Conservation (phyloP, 2,888 invertebrate genomes). For the Calliphora vomitoria region DNA sequence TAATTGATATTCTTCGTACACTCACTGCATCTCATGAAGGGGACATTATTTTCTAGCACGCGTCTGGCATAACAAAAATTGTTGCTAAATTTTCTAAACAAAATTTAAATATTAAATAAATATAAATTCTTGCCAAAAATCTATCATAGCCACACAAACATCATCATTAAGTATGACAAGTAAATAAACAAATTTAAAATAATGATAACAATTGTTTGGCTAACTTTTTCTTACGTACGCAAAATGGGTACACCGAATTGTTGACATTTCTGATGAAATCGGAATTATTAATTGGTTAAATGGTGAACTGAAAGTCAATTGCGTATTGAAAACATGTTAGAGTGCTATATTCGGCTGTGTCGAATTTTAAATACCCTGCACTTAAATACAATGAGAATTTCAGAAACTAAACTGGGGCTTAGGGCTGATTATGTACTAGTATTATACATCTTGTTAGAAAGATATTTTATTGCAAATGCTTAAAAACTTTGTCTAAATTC, state of each 20-base stretch:
- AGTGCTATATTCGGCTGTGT: too few species aligned
- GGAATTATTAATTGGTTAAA: too few species aligned
- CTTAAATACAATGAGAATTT: too few species aligned
- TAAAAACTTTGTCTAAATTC: too few species aligned
- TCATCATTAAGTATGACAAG: not conserved
- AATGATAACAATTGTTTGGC: constrained; percentile 32
- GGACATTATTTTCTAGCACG: constrained; percentile 58
- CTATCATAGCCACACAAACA: not conserved
- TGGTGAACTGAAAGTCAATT: too few species aligned
- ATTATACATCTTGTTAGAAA: too few species aligned
- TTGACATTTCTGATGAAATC: not conserved
- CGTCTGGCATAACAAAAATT: constrained; percentile 52
- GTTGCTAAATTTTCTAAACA: constrained; percentile 10
- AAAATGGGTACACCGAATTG: not conserved
- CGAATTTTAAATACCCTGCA: too few species aligned
- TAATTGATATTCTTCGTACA: not conserved
- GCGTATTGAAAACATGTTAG: too few species aligned
- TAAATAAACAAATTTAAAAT: constrained; percentile 8
- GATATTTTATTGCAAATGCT: too few species aligned
- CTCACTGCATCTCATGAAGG: not conserved
- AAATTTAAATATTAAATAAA: constrained; percentile 7
- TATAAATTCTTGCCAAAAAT: constrained; percentile 51
- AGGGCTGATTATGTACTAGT: too few species aligned
- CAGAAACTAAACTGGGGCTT: too few species aligned
- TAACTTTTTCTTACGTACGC: not conserved